Percentiles rank a stretch among this genome's conserved stretches.
Evolutionary conservation across 2,888 invertebrate species (phyloP).

Genomic region (Dryobotodes eremita): DNA sequence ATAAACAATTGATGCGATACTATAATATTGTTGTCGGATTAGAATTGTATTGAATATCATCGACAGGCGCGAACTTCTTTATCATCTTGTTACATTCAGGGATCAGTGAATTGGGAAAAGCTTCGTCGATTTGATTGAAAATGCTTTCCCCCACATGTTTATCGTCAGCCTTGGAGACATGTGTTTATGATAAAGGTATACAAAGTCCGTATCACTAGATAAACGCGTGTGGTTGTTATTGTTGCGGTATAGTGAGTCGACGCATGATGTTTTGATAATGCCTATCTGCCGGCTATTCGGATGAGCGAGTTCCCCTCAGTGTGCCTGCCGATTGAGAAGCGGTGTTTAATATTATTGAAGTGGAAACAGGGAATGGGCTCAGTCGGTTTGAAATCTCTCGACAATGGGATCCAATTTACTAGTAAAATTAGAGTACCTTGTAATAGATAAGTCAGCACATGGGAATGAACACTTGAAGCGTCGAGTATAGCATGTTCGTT

Average conservation of each 20-base stretch:
- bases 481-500: slow-evolving; percentile 40
- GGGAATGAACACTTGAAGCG: slow-evolving; percentile 43
- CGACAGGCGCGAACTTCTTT: slow-evolving; percentile 45
- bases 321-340: slow-evolving; percentile 70
- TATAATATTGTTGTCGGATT: slow-evolving; percentile 67
- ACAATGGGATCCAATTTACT: slow-evolving; percentile 68
- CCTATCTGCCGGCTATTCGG: slow-evolving; percentile 83
- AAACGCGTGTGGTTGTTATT: slow-evolving; percentile 74
- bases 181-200: slow-evolving; percentile 66
- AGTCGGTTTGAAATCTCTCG: slow-evolving; percentile 76
- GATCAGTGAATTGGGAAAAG: slow-evolving; percentile 38
- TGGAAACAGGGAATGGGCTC: slow-evolving; percentile 78
- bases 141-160: slow-evolving; percentile 29
- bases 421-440: slow-evolving; percentile 65
- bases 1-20: slow-evolving; percentile 81
- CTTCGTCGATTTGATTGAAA: slow-evolving; percentile 23
- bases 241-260: slow-evolving; percentile 71
- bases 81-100: slow-evolving; percentile 31
- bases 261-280: slow-evolving; percentile 78
- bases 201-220: slow-evolving; percentile 63
- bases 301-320: slow-evolving; percentile 78
- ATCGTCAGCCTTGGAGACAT: slow-evolving; percentile 45
- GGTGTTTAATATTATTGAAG: slow-evolving; percentile 76
- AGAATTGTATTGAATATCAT: slow-evolving; percentile 66
- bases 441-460: slow-evolving; percentile 59